A percentile compares a stretch with the other conserved stretches of the same genome.
phyloP scores from a whole-genome alignment of 2,113 vertebrate species.

The Perccottus glenii region DNA sequence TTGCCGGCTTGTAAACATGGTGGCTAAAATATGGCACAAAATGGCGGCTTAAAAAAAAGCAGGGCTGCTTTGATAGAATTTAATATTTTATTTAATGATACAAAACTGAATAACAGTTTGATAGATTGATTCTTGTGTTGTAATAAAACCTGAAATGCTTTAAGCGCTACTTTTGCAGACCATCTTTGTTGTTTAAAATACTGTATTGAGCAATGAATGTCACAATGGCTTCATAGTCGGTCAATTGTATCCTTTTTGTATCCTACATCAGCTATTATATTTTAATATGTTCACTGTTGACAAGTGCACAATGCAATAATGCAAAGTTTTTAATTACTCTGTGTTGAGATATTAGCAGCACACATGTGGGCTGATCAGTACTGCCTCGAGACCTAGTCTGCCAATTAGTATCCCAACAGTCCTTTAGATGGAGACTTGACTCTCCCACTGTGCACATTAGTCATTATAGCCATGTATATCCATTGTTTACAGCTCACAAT shows the following conservation, averaged over 20 bases:
- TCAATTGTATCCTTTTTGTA: not conserved
- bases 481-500: constrained; percentile 16
- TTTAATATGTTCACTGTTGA: constrained; percentile 32
- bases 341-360: constrained; percentile 28
- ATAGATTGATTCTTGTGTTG: too few relatives aligned
- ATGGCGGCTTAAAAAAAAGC: too few relatives aligned
- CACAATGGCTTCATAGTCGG: not conserved
- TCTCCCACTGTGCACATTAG: constrained; percentile 29
- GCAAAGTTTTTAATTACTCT: constrained; percentile 50
- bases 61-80: too few relatives aligned
- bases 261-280: not conserved
- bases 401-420: constrained; percentile 33
- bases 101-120: too few relatives aligned
- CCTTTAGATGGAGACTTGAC: constrained; percentile 14
- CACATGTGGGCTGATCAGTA: constrained; percentile 19
- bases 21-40: too few relatives aligned
- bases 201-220: not conserved
- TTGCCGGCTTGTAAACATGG: too few relatives aligned
- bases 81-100: too few relatives aligned
- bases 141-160: too few relatives aligned
- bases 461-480: constrained; percentile 24
- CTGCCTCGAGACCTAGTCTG: constrained; percentile 34
- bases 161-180: too few relatives aligned
- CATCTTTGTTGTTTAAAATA: not conserved
- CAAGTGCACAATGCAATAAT: constrained; percentile 23